phyloP scores from a whole-genome alignment of 2,797 vertebrate species.

The Scyliorhinus canicula region DNA sequence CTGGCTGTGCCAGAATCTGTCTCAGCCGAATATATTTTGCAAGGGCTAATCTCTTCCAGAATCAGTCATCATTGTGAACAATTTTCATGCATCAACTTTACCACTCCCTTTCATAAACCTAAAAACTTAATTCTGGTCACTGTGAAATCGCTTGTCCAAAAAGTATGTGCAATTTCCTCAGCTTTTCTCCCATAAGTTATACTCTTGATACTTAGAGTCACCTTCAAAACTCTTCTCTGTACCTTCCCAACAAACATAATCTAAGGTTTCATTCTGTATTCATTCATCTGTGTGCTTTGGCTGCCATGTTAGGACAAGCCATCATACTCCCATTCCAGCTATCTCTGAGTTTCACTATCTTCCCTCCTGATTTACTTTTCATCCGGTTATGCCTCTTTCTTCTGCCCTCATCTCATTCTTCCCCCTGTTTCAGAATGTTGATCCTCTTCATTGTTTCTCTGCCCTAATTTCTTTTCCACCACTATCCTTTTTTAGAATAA shows the following conservation, averaged over 20 bases:
- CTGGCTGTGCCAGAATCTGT: not conserved
- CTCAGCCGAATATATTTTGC: not conserved
- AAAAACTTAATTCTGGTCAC: not conserved
- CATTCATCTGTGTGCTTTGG: not conserved
- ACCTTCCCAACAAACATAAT: not conserved
- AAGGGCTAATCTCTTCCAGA: not conserved
- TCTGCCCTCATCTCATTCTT: not conserved
- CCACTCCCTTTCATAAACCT: not conserved
- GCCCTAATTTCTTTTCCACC: too few relatives aligned
- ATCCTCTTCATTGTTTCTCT: not conserved
- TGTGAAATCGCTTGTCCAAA: not conserved
- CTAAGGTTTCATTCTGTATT: not conserved
- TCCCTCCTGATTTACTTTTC: not conserved
- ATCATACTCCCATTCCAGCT: not conserved
- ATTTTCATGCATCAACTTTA: not conserved
- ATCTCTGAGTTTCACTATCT: not conserved
- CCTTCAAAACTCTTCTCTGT: not conserved
- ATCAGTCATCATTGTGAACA: not conserved
- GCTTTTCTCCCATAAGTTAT: not conserved
- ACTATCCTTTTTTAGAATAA: too few relatives aligned
- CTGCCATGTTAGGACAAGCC: not conserved
- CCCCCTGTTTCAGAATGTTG: not conserved
- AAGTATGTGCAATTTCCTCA: not conserved
- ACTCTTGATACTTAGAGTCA: not conserved
- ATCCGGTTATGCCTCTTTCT: not conserved